These are phyloP conservation scores for Galleria mellonella DNA, from an alignment of 1,140 invertebrate genomes.

Conservation along the genomic window DNA sequence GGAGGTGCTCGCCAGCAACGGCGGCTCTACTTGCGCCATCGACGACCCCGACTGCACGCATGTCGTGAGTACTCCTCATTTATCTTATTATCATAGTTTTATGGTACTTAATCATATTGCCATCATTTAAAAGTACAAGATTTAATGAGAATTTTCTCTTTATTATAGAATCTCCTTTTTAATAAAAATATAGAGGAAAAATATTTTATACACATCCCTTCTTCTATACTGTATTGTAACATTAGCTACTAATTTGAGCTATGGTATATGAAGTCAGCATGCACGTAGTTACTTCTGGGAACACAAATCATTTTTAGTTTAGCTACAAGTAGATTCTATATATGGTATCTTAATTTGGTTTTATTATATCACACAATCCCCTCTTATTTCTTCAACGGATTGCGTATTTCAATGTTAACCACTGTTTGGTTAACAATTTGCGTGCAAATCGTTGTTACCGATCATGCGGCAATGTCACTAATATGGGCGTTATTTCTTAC, in stretches of 20 bases:
- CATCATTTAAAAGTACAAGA: no score
- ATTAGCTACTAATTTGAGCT: slow-evolving; percentile 47
- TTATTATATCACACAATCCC: slow-evolving; percentile 14
- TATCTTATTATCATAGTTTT: background rate
- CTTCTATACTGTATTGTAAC: slow-evolving; percentile 13
- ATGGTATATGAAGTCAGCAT: slow-evolving; percentile 45
- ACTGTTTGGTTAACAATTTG: slow-evolving; percentile 31
- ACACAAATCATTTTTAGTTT: slow-evolving; percentile 39
- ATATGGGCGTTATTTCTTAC: background rate
- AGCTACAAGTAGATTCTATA: slow-evolving; percentile 38
- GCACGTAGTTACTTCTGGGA: slow-evolving; percentile 44
- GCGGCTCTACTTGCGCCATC: slow-evolving; percentile 82
- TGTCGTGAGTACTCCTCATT: slow-evolving; percentile 81
- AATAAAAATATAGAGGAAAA: no score
- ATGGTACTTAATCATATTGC: no score
- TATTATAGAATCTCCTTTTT: no score
- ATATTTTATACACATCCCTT: slow-evolving; percentile 20
- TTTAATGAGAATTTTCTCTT: no score
- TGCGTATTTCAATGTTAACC: slow-evolving; percentile 30
- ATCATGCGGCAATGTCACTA: slow-evolving; percentile 19
- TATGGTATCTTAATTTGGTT: slow-evolving; percentile 26
- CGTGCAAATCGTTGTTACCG: slow-evolving; percentile 7
- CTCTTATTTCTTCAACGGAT: slow-evolving; percentile 17
- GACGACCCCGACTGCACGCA: slow-evolving; percentile 91
- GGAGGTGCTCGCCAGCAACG: slow-evolving; percentile 89